Evolutionary conservation across 2,888 invertebrate species (phyloP).

Genomic region (Tetragonisca angustula): DNA sequence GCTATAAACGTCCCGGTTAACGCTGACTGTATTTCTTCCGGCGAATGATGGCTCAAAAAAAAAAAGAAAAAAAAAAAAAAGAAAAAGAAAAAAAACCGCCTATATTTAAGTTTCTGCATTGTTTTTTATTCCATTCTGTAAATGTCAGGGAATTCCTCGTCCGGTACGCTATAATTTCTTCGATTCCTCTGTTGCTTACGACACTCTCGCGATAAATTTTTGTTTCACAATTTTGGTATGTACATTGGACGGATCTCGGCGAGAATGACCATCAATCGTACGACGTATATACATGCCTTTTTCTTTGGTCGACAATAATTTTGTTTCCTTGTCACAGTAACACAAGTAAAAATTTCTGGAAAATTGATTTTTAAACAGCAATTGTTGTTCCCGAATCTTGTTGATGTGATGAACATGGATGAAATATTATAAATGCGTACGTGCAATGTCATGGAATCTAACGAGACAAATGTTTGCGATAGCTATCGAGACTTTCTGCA

Average conservation of each 20-base stretch:
- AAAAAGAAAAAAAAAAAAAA: too few relatives aligned
- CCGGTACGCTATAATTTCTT: constrained; percentile 20
- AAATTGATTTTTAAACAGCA: not conserved
- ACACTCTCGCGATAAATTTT: not conserved
- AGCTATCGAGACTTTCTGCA: too few relatives aligned
- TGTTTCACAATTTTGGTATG: not conserved
- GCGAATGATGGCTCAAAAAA: constrained; percentile 30
- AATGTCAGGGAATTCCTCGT: not conserved
- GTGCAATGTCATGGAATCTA: too few relatives aligned
- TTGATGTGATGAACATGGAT: not conserved
- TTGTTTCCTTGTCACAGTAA: not conserved
- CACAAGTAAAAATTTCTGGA: not conserved
- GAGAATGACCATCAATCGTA: not conserved
- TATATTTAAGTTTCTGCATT: constrained; percentile 57
- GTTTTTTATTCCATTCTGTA: constrained; percentile 42
- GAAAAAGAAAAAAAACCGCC: constrained; percentile 37
- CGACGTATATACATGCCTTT: not conserved
- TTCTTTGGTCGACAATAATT: too few relatives aligned
- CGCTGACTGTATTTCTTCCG: constrained; percentile 61
- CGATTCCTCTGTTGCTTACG: constrained; percentile 5
- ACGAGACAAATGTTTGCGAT: too few relatives aligned
- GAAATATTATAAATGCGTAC: not conserved
- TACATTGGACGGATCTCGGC: not conserved
- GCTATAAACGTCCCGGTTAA: constrained; percentile 65
- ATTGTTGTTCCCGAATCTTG: not conserved